Evolutionary conservation across 2,888 invertebrate genomes (phyloP).

Genomic region (Pandemis heparana): DNA sequence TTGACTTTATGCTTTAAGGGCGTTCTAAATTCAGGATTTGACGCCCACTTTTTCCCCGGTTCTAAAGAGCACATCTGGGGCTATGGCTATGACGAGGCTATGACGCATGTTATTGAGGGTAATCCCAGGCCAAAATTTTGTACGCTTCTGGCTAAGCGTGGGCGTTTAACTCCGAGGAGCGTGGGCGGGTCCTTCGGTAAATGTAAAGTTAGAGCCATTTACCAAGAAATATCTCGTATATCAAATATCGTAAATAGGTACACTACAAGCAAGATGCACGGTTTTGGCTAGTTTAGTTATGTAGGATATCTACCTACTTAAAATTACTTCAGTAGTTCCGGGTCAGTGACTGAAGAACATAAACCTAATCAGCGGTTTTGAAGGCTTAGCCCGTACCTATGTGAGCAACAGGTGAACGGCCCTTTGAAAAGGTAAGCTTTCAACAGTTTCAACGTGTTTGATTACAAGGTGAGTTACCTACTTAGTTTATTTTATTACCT

Average conservation of each 20-base stretch:
- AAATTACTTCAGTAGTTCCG: conserved; percentile 52
- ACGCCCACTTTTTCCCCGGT: too few species aligned
- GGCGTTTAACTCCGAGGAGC: conserved; percentile 10
- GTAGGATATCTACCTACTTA: neutral
- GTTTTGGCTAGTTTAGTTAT: neutral
- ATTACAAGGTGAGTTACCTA: neutral
- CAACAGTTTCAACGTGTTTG: neutral
- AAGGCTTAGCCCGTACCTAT: conserved; percentile 10
- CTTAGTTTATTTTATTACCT: neutral
- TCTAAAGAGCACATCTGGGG: too few species aligned
- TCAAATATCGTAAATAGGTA: neutral
- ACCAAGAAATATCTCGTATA: neutral
- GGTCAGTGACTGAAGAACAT: conserved; percentile 47
- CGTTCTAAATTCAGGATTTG: too few species aligned
- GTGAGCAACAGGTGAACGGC: conserved; percentile 31
- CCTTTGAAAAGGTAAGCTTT: conserved; percentile 20
- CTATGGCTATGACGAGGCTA: too few species aligned
- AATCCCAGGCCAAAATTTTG: neutral
- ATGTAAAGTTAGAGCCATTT: conserved; percentile 2
- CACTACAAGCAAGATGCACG: neutral
- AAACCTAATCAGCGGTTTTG: conserved; percentile 23
- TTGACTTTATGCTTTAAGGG: too few species aligned
- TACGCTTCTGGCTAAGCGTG: conserved; percentile 8
- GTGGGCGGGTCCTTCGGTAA: conserved; percentile 20
- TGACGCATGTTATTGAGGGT: neutral